Base-by-base conservation (phyloP, 2,888 invertebrate genomes). In the Aleiodes leptofemur region DNA sequence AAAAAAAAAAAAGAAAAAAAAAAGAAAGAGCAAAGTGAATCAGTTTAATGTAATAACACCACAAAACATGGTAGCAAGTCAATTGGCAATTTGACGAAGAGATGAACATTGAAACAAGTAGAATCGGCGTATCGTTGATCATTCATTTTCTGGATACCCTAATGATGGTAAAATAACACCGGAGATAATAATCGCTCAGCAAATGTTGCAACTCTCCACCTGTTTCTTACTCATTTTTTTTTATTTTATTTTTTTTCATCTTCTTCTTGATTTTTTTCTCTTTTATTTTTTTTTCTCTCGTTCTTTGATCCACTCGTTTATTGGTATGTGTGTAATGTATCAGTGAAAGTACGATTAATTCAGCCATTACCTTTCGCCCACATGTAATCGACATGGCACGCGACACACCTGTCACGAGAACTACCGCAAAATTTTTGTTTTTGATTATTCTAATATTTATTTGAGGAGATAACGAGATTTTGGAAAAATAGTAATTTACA, bases 21-120 rank as follows among this genome's bases (percentile, higher is more conserved):
- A 14, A 61, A 43, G 14, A 38, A 38, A 61, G 11, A n/a, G 43
- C 8, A 69, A 69, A 53, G 29, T 69, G n/a, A 69, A 73, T 73
- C 50, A 68, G 68, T 73, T 68, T 64, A 55, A 31, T 51, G 51
- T 50, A 68, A 68, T 68, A 68, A 68, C n/a, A 66, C 43, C 50
- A 34, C 34, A 53, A 29, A 56, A 56, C 11, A 31, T 43, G 66
- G 29, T 64, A 56, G 68, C 56, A 66, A 73, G 73, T 73, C 73
- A 66, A 73, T 73, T 73, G 73, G 66, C 57, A 73, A 73, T 68
- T 73, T 68, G 34, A 73, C 34, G 59, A 29, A 48, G 68, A 66
- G 14, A 23, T 48, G 48, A 57, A 31, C 55, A 72, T 34, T 55
- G 43, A 16, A 55, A 56, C n/a, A 68, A 56, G 31, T 56, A n/a